These are phyloP conservation scores for Leiothrix lutea DNA, from an alignment of 2,113 vertebrate species.

Conservation along the genomic window DNA sequence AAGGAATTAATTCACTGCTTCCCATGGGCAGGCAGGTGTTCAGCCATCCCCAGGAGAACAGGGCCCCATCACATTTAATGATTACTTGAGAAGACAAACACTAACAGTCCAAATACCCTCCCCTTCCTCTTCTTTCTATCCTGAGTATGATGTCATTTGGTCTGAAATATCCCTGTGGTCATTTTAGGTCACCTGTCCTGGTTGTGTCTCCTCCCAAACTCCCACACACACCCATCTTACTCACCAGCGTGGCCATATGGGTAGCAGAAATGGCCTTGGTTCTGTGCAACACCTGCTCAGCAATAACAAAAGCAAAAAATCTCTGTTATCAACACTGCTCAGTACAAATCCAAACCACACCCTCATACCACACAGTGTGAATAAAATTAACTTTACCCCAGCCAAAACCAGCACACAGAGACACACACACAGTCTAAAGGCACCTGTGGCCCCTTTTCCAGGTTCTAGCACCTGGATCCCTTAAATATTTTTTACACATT, in stretches of 20 bases:
- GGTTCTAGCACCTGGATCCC: not conserved
- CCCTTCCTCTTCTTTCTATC: not conserved
- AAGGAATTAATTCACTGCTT: not conserved
- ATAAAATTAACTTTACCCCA: not conserved
- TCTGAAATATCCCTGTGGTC: not conserved
- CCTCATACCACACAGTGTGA: not conserved
- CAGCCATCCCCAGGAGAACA: not conserved
- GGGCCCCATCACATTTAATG: fast-evolving
- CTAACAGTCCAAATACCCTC: not conserved
- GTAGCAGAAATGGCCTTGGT: not conserved
- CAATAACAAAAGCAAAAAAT: not conserved
- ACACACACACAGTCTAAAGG: not conserved
- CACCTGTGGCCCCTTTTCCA: not conserved
- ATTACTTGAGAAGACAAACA: not conserved
- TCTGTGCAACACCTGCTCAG: not conserved
- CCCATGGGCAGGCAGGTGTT: not conserved
- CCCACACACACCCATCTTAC: not conserved
- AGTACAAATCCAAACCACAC: not conserved
- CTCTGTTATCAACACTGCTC: not conserved
- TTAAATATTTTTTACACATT: not conserved
- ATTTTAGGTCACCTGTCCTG: not conserved
- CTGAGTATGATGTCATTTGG: not conserved
- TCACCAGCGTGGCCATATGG: fast-evolving
- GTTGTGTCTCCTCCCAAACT: not conserved
- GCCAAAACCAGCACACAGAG: not conserved